Percentiles rank a stretch among this genome's conserved stretches.
These are phyloP conservation scores for Idaea dimidiata DNA, from an alignment of 2,888 invertebrate species.

Conservation along the genomic window DNA sequence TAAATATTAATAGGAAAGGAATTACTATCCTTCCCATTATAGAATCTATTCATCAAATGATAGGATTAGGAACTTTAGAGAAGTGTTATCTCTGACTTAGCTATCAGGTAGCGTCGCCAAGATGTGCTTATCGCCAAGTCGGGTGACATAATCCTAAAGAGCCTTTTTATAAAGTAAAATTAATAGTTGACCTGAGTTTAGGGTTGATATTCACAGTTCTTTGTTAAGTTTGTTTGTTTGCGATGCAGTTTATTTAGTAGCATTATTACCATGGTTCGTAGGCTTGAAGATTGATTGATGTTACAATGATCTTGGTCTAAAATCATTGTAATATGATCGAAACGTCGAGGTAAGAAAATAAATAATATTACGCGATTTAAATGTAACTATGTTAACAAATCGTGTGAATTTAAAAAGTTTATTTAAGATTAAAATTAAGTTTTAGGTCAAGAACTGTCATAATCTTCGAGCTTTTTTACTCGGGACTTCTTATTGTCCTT, in stretches of 20 bases:
- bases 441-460: too few species aligned
- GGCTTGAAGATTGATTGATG: too few species aligned
- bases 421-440: too few species aligned
- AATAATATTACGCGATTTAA: too few species aligned
- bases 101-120: not conserved
- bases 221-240: not conserved
- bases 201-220: not conserved
- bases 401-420: too few species aligned
- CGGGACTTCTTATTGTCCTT: too few species aligned
- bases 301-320: too few species aligned
- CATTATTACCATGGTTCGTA: not conserved
- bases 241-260: not conserved
- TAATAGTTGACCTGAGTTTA: not conserved
- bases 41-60: not conserved
- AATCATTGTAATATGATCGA: too few species aligned
- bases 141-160: slow-evolving; percentile 1
- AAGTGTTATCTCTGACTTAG: not conserved
- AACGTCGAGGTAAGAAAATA: too few species aligned
- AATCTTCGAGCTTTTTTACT: too few species aligned
- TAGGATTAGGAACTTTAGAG: not conserved
- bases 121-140: not conserved
- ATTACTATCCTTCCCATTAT: not conserved
- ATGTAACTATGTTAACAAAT: too few species aligned
- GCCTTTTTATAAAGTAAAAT: not conserved
- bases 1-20: not conserved